Evolutionary conservation across 2,797 vertebrate genomes (phyloP), one percentile per base, ranked within the genome.

Genomic region (Prunella strophiata): DNA sequence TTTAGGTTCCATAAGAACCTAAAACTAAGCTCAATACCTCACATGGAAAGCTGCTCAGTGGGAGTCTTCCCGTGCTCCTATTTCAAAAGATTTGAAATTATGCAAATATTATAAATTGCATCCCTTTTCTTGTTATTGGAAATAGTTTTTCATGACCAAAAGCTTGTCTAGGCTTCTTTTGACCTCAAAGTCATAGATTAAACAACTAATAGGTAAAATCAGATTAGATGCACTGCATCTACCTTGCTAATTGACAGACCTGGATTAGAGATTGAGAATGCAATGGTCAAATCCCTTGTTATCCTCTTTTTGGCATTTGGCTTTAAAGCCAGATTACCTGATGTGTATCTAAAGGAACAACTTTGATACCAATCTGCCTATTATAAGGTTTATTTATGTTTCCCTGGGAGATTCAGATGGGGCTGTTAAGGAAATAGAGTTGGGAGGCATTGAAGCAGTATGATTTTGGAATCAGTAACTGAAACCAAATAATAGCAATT

Each of bases 11-110:
- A 9, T 11, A 29, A 59, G 6, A 66, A 54, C 7, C 19, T 13
- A 20, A 55, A 84, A 4, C 5, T 34, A 26, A 32, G 38, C 18
- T 50, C 48, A 61, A 11, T 16, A 29, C 14, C 20, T 45, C 27
- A 38, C 5, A 40, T 0, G 4, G 26, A 65, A 87, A 83, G 43
- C 8, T 43, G 17, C 9, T 51, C 17, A 74, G 5, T 2, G 30
- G 48, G 8, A 71, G 7, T 19, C 21, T 47, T 11, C 1, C 4
- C 3, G 2, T 5, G 0, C 13, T 17, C 19, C 8, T 27, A 10
- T 52, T 32, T 70, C 29, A 67, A 80, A 4, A 61, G 2, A 8
- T 58, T 83, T 81, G 29, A 83, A 72, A 77, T 50, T 1, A 54
- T 1, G 1, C 10, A 89, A 67, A 63, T 54, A 42, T 10, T 32